Evolutionary conservation across 2,113 vertebrate species (phyloP).

Genomic region (Gambusia holbrooki): DNA sequence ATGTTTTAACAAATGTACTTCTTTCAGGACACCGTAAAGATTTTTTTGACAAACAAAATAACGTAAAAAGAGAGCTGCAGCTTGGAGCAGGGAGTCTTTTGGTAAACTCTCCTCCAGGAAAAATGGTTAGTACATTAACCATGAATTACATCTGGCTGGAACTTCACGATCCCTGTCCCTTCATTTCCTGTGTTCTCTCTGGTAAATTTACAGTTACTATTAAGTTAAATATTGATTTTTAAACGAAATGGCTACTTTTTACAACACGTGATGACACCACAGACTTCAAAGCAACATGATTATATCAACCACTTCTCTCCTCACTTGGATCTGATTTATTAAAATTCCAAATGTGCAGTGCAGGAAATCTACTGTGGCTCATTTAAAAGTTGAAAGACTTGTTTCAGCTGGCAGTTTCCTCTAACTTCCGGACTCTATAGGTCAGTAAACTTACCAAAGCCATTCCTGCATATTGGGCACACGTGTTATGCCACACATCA

Average conservation of each 20-base stretch:
- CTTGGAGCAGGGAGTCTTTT: not conserved
- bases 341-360: constrained; percentile 63
- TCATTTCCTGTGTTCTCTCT: constrained; percentile 19
- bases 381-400: constrained; percentile 74
- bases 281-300: constrained; percentile 3
- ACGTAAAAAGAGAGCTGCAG: not conserved
- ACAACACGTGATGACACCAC: not conserved
- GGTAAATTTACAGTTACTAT: not conserved
- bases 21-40: not conserved
- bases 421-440: constrained; percentile 66
- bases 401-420: constrained; percentile 65
- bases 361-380: constrained; percentile 65
- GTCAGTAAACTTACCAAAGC: constrained; percentile 72
- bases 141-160: constrained; percentile 7
- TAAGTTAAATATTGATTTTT: not conserved
- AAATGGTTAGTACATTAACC: not conserved
- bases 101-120: constrained; percentile 7
- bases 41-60: constrained; percentile 5
- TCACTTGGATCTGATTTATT: constrained; percentile 53
- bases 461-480: constrained; percentile 72
- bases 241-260: constrained; percentile 19
- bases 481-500: constrained; percentile 70
- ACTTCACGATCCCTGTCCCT: not conserved
- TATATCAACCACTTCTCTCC: constrained; percentile 21
- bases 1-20: not conserved